Evolutionary conservation across 2,797 vertebrate species (phyloP), one percentile per base, ranked within the genome.

Genomic region (Atherinosoma microstoma): DNA sequence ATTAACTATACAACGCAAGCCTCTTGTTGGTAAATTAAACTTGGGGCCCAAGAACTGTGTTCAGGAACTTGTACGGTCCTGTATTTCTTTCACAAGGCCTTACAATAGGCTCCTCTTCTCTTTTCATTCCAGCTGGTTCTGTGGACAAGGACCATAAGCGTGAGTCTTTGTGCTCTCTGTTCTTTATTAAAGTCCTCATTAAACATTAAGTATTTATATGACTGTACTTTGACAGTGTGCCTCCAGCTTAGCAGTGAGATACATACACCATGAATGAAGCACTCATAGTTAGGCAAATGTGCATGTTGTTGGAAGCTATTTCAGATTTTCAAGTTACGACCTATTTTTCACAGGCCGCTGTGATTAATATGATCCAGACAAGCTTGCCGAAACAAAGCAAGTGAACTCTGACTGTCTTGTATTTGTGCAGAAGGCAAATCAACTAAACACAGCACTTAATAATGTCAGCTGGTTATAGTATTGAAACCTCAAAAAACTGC

Each of bases 401-500:
- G 92, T 86, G 84, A 91, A 83, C 79, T 79, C 78, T 79, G 82
- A 83, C 54, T 51, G 71, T 84, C 79, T 87, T 49, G 70, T 76
- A 53, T 83, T 77, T 80, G 73, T 75, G 42, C 74, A 22, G 67
- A 56, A 58, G 76, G 85, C 77, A 70, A 81, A 76, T 80, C 69
- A 78, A 35, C 78, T 59, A 79, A 80, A 85, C 78, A 87, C 72
- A 84, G 81, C 85, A 84, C 90, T 84, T 84, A 78, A 78, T 78
- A 78, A 82, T 75, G 70, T 89, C 81, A 70, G 45, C 84, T 83
- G 84, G 84, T 90, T 85, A 74, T 75, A 79, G 72, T 87, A 63
- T 65, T 61, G 84, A 83, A 91, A 93, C 84, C 82, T 92, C 87
- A 85, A 87, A 85, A 87, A 88, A 79, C 87, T 92, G 94, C 94